Base-by-base conservation (phyloP, 37 sponge, comb jelly and placozoan genomes). In the Ephydatia muelleri region DNA sequence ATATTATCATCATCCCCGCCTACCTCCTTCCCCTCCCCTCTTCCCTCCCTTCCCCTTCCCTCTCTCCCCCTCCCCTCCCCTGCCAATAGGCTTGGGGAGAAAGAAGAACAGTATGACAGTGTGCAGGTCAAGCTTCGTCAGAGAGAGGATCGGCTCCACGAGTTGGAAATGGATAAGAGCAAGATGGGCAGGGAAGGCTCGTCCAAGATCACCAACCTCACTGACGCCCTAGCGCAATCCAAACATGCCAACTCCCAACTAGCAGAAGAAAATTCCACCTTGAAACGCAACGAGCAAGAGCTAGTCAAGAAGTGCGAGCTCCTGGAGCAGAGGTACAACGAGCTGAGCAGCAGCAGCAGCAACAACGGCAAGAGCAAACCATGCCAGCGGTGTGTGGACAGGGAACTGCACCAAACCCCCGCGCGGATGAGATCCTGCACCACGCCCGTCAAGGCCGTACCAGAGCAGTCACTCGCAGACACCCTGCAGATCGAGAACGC, bases 71-170 rank as follows among this genome's bases (percentile, higher is more conserved):
- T n/a, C n/a, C n/a, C n/a, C n/a, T n/a, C n/a, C n/a, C n/a, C n/a
- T n/a, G n/a, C n/a, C n/a, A n/a, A n/a, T n/a, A 90, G 92, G n/a
- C 67, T 92, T 14, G n/a, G 49, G 27, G 86, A 88, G 34, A 80
- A 74, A 65, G 88, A 88, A 13, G 89, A 92, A 26, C 36, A 88
- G 26, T 80, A 37, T 67, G 80, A 84, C 71, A 37, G 9, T 21
- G 6, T 67, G 25, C 31, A 33, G 75, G 73, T 23, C 3, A 25
- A 84, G 38, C 72, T 90, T 0, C 69, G 77, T 26, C 48, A 76
- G 26, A 80, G 69, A 16, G 82, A 80, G 3, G 77, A 90, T 34
- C 65, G 22, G 30, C 26, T 85, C 23, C 30, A 38, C 12, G 70
- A 81, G 25, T 28, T 90, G 39, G 14, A 70, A 29, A 39, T 25